Evolutionary conservation across 2,888 invertebrate species (phyloP).

Genomic region (Atethmia centrago): DNA sequence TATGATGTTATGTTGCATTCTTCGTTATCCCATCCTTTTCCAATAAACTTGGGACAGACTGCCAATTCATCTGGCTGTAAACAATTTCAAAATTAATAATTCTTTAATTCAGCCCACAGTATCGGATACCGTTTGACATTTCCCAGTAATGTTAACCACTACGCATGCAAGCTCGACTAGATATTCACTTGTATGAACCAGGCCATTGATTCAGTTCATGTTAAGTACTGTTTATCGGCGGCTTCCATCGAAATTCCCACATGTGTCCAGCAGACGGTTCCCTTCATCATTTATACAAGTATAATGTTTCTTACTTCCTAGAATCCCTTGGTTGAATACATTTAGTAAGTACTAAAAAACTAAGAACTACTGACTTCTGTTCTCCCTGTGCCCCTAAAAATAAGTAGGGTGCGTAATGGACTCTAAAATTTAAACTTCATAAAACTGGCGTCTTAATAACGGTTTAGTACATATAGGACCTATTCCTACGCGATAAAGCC

Average conservation of each 20-base stretch:
- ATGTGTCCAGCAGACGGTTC: conserved; percentile 60
- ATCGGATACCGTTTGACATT: conserved; percentile 44
- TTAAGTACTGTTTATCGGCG: conserved; percentile 64
- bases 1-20: conserved; percentile 5
- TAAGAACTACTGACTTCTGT: neutral
- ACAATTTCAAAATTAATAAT: conserved; percentile 10
- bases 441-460: neutral
- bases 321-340: neutral
- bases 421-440: neutral
- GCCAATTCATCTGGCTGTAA: neutral
- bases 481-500: too few relatives aligned
- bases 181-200: conserved; percentile 54
- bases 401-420: neutral
- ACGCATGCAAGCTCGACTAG: conserved; percentile 44
- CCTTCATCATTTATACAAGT: conserved; percentile 32
- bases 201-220: conserved; percentile 60
- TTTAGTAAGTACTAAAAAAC: neutral
- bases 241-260: conserved; percentile 59
- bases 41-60: neutral
- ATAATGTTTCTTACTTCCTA: conserved; percentile 54
- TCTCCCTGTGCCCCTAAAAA: neutral
- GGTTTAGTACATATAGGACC: too few relatives aligned
- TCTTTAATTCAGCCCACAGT: conserved; percentile 9
- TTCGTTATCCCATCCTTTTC: neutral
- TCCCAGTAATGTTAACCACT: conserved; percentile 58